A percentile compares a stretch with the other conserved stretches of the same genome.
phyloP scores from a whole-genome alignment of 1,140 invertebrate species.

The Ditylenchus dipsaci region DNA sequence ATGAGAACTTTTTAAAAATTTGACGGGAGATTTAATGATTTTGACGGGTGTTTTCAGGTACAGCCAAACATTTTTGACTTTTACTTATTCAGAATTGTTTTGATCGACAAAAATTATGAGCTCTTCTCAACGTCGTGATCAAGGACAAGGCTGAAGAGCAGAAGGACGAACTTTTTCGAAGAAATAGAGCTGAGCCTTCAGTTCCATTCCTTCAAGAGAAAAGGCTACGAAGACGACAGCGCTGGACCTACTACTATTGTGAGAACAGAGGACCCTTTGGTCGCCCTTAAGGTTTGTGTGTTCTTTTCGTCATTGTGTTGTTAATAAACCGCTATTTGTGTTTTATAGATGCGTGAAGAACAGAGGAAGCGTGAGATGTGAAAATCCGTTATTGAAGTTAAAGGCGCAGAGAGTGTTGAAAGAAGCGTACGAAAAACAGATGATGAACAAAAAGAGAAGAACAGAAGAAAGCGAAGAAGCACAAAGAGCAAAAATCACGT shows the following conservation, averaged over 20 bases:
- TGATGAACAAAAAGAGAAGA: conserved; percentile 34
- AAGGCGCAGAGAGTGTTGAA: conserved; percentile 32
- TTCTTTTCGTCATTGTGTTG: neutral
- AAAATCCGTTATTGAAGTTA: conserved; percentile 39
- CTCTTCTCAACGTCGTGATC: conserved; percentile 41
- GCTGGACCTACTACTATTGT: conserved; percentile 30
- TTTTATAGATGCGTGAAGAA: conserved; percentile 41
- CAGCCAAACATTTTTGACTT: too few relatives aligned
- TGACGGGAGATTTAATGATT: too few relatives aligned
- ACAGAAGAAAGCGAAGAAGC: conserved; percentile 25
- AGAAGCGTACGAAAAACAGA: conserved; percentile 38
- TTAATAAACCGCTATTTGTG: neutral
- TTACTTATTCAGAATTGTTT: neutral
- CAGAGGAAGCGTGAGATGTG: conserved; percentile 26
- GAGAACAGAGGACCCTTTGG: conserved; percentile 40
- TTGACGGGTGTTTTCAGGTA: too few relatives aligned
- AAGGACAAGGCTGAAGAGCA: conserved; percentile 36
- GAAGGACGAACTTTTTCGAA: conserved; percentile 18
- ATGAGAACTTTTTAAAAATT: too few relatives aligned
- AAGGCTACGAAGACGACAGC: conserved; percentile 8
- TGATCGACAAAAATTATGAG: conserved; percentile 49
- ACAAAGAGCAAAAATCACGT: conserved; percentile 18
- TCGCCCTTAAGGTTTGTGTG: conserved; percentile 39
- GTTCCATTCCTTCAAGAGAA: conserved; percentile 5
- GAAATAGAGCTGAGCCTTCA: conserved; percentile 9